These are phyloP conservation scores for Hemaris fuciformis DNA, from an alignment of 2,888 invertebrate species.

Conservation along the genomic window DNA sequence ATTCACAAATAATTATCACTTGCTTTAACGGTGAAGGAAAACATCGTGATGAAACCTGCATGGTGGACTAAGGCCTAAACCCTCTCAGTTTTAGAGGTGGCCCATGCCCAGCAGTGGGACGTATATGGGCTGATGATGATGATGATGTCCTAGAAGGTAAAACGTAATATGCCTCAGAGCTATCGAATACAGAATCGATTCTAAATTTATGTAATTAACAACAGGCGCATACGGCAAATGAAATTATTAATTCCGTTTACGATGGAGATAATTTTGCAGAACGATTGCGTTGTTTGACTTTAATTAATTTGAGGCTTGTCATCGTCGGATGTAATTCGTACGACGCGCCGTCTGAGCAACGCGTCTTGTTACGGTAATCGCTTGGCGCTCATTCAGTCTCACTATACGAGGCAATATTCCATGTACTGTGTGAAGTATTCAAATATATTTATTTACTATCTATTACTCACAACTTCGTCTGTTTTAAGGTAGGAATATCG, in stretches of 20 bases:
- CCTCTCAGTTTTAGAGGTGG: too few species aligned
- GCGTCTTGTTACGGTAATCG: slow-evolving; percentile 68
- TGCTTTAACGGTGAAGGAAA: too few species aligned
- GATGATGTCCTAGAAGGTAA: too few species aligned
- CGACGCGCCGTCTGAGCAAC: slow-evolving; percentile 63
- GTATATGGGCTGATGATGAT: too few species aligned
- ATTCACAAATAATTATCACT: too few species aligned
- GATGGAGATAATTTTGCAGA: slow-evolving; percentile 71
- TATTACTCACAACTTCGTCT: too few species aligned
- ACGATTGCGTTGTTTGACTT: slow-evolving; percentile 76
- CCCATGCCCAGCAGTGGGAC: too few species aligned
- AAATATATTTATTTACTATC: too few species aligned
- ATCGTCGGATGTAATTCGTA: slow-evolving; percentile 72
- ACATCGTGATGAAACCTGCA: too few species aligned
- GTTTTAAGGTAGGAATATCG: too few species aligned
- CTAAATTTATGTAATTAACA: not conserved
- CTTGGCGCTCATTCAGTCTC: slow-evolving; percentile 52
- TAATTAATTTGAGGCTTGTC: slow-evolving; percentile 79
- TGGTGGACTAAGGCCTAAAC: too few species aligned
- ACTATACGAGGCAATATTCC: slow-evolving; percentile 30
- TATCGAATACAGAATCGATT: not conserved
- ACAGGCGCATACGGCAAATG: slow-evolving; percentile 50
- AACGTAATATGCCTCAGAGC: not conserved
- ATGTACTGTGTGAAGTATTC: not conserved
- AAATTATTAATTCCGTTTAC: slow-evolving; percentile 73